Conservation (phyloP, 2,888 invertebrate species). For the Sussaba pulchella region DNA sequence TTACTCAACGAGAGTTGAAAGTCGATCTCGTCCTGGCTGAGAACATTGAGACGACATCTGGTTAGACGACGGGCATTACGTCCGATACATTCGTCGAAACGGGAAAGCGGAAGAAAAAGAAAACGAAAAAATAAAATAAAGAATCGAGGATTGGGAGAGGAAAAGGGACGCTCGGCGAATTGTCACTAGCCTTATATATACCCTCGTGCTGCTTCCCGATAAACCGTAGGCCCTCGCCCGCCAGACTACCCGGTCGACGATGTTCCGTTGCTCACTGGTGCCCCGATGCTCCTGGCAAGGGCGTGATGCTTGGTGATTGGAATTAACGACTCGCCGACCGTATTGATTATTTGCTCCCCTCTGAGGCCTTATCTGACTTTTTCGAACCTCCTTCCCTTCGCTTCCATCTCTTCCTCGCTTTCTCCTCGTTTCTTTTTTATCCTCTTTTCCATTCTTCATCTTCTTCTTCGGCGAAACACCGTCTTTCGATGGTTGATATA, state of each 20-base stretch:
- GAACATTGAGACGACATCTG: slow-evolving; percentile 1
- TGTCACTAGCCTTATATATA: slow-evolving; percentile 12
- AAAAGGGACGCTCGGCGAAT: slow-evolving; percentile 23
- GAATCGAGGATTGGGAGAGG: not conserved
- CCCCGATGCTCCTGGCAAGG: slow-evolving; percentile 66
- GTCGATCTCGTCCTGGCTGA: not conserved
- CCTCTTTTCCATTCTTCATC: slow-evolving; percentile 21
- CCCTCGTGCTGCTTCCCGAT: slow-evolving; percentile 1
- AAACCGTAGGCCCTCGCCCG: slow-evolving; percentile 14
- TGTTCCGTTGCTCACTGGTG: slow-evolving; percentile 53
- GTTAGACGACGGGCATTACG: slow-evolving; percentile 34
- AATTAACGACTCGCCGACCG: slow-evolving; percentile 81
- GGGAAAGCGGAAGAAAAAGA: slow-evolving; percentile 1
- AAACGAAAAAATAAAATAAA: not conserved
- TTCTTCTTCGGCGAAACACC: slow-evolving; percentile 34
- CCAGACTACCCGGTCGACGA: slow-evolving; percentile 8
- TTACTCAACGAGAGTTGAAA: no score
- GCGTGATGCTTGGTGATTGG: slow-evolving; percentile 79
- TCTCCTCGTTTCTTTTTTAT: slow-evolving; percentile 34
- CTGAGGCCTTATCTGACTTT: slow-evolving; percentile 65
- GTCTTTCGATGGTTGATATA: slow-evolving; percentile 58
- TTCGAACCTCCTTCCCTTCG: slow-evolving; percentile 63
- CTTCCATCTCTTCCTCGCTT: slow-evolving; percentile 58
- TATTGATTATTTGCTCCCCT: slow-evolving; percentile 79
- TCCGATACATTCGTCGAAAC: slow-evolving; percentile 39